Evolutionary conservation across 2,113 vertebrate species (phyloP).

Genomic region (Hepsetus odoe): DNA sequence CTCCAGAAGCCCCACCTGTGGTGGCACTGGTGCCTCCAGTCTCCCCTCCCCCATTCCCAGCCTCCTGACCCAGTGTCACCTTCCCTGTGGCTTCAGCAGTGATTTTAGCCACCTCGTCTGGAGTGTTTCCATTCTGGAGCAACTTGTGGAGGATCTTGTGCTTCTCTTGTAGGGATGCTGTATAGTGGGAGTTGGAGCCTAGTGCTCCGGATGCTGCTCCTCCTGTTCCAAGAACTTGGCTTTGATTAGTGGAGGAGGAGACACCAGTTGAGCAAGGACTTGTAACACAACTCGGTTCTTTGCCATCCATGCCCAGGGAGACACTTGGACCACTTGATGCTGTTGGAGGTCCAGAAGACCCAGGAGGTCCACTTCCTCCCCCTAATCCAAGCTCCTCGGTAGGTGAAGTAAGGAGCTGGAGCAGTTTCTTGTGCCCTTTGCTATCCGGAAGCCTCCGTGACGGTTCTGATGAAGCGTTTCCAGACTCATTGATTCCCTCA

Average conservation of each 20-base stretch:
- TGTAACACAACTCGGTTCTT: constrained; percentile 82
- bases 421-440: constrained; percentile 92
- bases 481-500: constrained; percentile 82
- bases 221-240: constrained; percentile 63
- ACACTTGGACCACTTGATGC: constrained; percentile 60
- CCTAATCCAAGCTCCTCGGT: constrained; percentile 82
- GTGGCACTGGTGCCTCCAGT: constrained; percentile 40
- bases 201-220: constrained; percentile 73
- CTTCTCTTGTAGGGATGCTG: constrained; percentile 89
- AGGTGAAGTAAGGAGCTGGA: constrained; percentile 92
- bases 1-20: constrained; percentile 63
- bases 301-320: constrained; percentile 76
- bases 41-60: constrained; percentile 78
- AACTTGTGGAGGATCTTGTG: constrained; percentile 98
- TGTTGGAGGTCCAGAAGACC: constrained; percentile 44
- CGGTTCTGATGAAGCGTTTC: constrained; percentile 74
- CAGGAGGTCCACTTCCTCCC: constrained; percentile 59
- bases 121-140: constrained; percentile 95
- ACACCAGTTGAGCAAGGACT: constrained; percentile 91
- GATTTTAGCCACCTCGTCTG: constrained; percentile 95
- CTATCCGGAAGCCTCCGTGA: constrained; percentile 81
- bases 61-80: constrained; percentile 70
- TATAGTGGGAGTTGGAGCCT: constrained; percentile 66
- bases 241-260: constrained; percentile 83
- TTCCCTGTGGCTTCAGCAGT: constrained; percentile 97